Conservation (phyloP, 2,888 invertebrate species). For the Heteromyza rotundicornis region DNA sequence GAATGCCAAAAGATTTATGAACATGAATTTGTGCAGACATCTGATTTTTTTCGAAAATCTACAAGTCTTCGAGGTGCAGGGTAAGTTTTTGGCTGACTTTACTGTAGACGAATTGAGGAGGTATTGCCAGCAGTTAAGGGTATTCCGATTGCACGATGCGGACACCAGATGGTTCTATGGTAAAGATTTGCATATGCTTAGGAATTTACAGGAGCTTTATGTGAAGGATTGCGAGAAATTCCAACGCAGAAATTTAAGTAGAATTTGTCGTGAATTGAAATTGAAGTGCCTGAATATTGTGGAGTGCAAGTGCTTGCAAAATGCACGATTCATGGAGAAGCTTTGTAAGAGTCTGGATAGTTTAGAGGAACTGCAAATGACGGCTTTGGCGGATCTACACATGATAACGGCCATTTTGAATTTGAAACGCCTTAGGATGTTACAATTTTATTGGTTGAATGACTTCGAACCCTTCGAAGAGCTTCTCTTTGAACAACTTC, state of each 20-base stretch:
- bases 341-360: conserved; percentile 20
- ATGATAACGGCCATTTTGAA: conserved; percentile 26
- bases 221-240: conserved; percentile 30
- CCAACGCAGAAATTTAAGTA: conserved; percentile 20
- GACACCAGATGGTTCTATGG: conserved; percentile 30
- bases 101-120: conserved; percentile 28
- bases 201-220: conserved; percentile 27
- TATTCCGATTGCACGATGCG: conserved; percentile 27
- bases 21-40: conserved; percentile 30
- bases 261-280: conserved; percentile 10
- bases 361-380: conserved; percentile 26
- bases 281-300: conserved; percentile 29
- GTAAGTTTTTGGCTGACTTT: conserved; percentile 32
- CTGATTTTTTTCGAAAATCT: conserved; percentile 29
- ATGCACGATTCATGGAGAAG: conserved; percentile 24
- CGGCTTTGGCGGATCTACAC: conserved; percentile 23
- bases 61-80: conserved; percentile 26
- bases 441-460: conserved; percentile 34
- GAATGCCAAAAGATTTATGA: conserved; percentile 30
- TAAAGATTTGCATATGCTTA: conserved; percentile 26
- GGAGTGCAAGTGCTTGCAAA: conserved; percentile 27
- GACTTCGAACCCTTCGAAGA: conserved; percentile 12
- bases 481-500: conserved; percentile 10
- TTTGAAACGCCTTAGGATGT: conserved; percentile 15
- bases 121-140: conserved; percentile 27